Conservation (phyloP, 1,140 invertebrate genomes). For the Fragariocoptes setiger region DNA sequence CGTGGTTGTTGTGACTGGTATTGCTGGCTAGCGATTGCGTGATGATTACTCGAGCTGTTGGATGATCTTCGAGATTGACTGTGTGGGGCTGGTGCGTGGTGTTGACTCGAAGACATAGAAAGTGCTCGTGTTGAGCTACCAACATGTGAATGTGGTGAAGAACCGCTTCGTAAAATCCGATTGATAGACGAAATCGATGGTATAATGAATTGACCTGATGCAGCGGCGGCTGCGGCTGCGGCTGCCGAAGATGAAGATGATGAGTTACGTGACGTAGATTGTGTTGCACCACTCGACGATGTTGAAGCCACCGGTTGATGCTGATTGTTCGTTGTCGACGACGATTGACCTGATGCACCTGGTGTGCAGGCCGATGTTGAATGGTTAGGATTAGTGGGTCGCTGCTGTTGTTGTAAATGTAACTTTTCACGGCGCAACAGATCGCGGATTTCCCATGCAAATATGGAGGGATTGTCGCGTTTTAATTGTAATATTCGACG, state of each 20-base stretch:
- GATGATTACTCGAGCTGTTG: not conserved
- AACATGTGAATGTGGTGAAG: not conserved
- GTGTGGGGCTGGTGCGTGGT: not conserved
- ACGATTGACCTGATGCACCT: too few relatives aligned
- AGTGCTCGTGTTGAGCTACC: not conserved
- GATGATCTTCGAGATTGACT: not conserved
- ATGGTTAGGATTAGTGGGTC: too few relatives aligned
- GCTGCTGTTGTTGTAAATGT: too few relatives aligned
- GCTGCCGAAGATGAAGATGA: not conserved
- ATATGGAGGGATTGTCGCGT: slow-evolving; percentile 65
- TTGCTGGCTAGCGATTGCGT: not conserved
- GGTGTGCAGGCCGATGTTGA: too few relatives aligned
- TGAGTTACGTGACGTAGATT: not conserved
- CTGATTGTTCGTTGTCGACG: too few relatives aligned
- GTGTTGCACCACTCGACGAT: not conserved
- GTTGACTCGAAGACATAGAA: not conserved
- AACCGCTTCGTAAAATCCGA: slow-evolving; percentile 6
- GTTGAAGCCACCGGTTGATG: not conserved
- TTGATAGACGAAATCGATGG: slow-evolving; percentile 8
- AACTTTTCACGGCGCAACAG: slow-evolving; percentile 28
- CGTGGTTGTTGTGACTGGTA: slow-evolving; percentile 12
- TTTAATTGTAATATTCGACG: slow-evolving; percentile 64
- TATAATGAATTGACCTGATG: too few relatives aligned
- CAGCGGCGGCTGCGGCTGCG: too few relatives aligned
- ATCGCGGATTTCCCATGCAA: slow-evolving; percentile 70